Base-by-base conservation (phyloP, 2,797 vertebrate genomes). In the Rhynchotus rufescens region DNA sequence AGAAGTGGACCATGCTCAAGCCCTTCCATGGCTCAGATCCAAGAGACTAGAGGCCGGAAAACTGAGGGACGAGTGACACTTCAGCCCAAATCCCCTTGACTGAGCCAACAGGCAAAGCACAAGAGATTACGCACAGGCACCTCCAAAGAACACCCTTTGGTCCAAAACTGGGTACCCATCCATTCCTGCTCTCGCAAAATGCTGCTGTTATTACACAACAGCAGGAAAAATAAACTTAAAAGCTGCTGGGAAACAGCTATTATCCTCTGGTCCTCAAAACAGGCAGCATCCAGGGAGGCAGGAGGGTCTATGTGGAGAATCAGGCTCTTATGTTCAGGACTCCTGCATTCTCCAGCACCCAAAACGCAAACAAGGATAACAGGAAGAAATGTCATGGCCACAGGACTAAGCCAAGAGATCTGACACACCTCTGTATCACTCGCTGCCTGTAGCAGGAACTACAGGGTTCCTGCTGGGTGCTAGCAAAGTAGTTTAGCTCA, bases 341-440 rank as follows among this genome's bases (percentile, higher is more conserved):
- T 69, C 13, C 52, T 82, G 34, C 22, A 56, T 80, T 34, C 51
- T 90, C 77, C 65, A 34, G 62, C 72, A 66, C 62, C 79, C 57
- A 86, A 67, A 88, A 71, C 6, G 36, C 52, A n/a, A 69, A 74
- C 25, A 28, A 71, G 44, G 57, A 52, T 54, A 52, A 65, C 78
- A 75, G 86, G 80, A 91, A 81, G 40, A 93, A 26, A 61, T 59
- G 38, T 78, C 62, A 80, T 73, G 67, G 80, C 6, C n/a, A n/a
- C 12, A 25, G 45, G 59, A 91, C 81, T 91, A 89, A 74, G 44
- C 80, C 52, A 86, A 77, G 88, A 84, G 15, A 10, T 56, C 84
- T 62, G 42, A 34, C 47, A 42, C 15, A 22, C 69, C 44, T 82
- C 52, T 90, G 54, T 90, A 51, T 59, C 78, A 40, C 49, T 42